Conservation (phyloP, 1,140 invertebrate species). For the Hyles vespertilio region DNA sequence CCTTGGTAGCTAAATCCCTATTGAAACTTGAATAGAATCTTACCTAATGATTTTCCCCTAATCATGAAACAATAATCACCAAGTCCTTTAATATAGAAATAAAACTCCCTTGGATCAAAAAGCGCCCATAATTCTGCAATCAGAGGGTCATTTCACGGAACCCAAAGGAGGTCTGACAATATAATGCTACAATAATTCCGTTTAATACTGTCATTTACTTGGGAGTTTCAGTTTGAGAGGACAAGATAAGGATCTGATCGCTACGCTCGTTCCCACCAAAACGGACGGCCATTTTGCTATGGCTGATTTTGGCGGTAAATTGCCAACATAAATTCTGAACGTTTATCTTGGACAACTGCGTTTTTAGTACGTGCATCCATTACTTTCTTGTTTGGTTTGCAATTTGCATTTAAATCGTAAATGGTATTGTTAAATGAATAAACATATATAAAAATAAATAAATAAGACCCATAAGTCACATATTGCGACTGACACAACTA, state of each 20-base stretch:
- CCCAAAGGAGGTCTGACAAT: not conserved
- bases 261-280: constrained; percentile 21
- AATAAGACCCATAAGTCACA: not conserved
- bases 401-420: no score
- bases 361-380: constrained; percentile 4
- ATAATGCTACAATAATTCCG: constrained; percentile 19
- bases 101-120: no score
- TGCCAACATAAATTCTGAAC: constrained; percentile 13
- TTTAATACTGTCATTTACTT: constrained; percentile 30
- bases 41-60: no score
- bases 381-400: constrained; percentile 1
- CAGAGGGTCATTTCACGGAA: constrained; percentile 1
- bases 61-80: no score
- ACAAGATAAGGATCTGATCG: constrained; percentile 24
- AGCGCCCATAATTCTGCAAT: not conserved
- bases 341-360: constrained; percentile 4
- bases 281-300: constrained; percentile 19
- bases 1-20: no score
- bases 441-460: not conserved
- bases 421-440: not conserved
- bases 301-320: constrained; percentile 16
- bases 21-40: no score
- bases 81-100: no score
- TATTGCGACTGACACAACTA: not conserved
- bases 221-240: constrained; percentile 10